Evolutionary conservation across 2,797 vertebrate species (phyloP), one percentile per base, ranked within the genome.

Genomic region (Dermochelys coriacea): DNA sequence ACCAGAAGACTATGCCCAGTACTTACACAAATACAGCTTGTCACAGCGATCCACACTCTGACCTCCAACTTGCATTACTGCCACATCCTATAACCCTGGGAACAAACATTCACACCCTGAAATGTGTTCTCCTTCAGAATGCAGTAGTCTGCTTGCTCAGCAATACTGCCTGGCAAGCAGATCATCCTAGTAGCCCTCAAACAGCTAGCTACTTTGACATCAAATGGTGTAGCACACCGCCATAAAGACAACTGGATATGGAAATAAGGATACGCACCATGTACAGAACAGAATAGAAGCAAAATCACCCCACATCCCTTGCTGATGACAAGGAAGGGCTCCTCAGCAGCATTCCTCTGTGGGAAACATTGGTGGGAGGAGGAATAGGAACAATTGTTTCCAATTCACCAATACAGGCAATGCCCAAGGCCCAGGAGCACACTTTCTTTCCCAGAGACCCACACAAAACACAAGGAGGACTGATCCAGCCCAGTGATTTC

Each of bases 371-470:
- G 14, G 27, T 49, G 8, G 61, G 54, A 91, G 25, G 54, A 89
- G 7, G 5, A n/a, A 45, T 18, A 10, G 15, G 49, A 93, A 92
- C 29, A 29, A n/a, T 59, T 92, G 80, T 54, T 89, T 55, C 89
- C 86, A 55, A 57, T 78, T 41, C 80, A 71, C 2, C 50, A 77
- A 50, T 86, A 86, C 78, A 59, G 41, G 88, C 41, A 88, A 75
- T 71, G 31, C 93, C 50, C 27, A 52, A 75, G 77, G 52, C 93
- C 47, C 27, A 55, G 61, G 77, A 52, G 94, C 49, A 82, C 34
- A 15, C 54, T 93, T 54, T 94, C 83, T 84, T 54, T 64, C 84
- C 84, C 45, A 80, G 71, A 94, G 90, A 34, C 84, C 82, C 79
- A 2, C 57, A 52, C 12, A 80, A 89, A 87, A 29, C 80, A 85